Conservation (phyloP, 2,113 vertebrate genomes). For the Actenoides hombroni region DNA sequence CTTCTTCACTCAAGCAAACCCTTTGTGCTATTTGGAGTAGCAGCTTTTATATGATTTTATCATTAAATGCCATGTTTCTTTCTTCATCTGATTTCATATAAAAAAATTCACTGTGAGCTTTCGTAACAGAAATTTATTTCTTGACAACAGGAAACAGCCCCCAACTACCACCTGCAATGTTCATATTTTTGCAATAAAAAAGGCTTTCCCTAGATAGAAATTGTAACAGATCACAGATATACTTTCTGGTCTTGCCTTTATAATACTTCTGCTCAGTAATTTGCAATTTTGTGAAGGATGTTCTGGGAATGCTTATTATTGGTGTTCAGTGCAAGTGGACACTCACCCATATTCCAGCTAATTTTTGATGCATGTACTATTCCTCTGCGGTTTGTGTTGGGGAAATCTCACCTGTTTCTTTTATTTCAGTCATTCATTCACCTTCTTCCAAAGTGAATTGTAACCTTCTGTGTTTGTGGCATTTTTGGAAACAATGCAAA, state of each 20-base stretch:
- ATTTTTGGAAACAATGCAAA: not conserved
- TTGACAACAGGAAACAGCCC: conserved; percentile 37
- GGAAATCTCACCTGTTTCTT: not conserved
- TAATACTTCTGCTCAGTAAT: not conserved
- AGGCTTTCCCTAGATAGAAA: not conserved
- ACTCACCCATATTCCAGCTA: not conserved
- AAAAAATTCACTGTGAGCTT: not conserved
- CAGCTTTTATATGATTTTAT: not conserved
- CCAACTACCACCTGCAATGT: not conserved
- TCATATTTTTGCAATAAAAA: not conserved
- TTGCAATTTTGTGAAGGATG: not conserved
- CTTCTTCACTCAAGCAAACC: not conserved
- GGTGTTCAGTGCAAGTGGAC: not conserved
- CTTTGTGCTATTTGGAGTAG: not conserved
- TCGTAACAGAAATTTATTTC: not conserved
- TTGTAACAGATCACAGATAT: not conserved
- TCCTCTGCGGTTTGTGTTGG: not conserved
- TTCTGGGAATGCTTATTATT: not conserved
- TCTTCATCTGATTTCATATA: not conserved
- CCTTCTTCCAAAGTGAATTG: not conserved
- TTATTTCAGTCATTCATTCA: not conserved
- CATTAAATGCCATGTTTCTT: conserved; percentile 1
- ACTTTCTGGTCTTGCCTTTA: not conserved
- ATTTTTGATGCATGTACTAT: not conserved
- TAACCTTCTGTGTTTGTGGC: not conserved